A percentile compares a stretch with the other conserved stretches of the same genome.
phyloP scores from a whole-genome alignment of 2,888 invertebrate species.

The Piscicola geometra region DNA sequence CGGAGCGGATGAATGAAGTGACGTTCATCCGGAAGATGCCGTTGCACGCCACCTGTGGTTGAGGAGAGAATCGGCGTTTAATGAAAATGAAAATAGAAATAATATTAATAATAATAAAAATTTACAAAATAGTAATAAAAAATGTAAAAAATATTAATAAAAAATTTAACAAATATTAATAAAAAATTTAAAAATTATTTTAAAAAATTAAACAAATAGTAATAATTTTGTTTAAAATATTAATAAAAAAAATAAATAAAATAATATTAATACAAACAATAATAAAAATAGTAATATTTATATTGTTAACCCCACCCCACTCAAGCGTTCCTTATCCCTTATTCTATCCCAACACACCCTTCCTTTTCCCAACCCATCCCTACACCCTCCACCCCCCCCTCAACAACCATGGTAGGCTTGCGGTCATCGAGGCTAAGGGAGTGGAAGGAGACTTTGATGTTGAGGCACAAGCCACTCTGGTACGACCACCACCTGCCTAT shows the following conservation, averaged over 20 bases:
- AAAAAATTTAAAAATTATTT: not conserved
- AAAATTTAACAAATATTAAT: no score
- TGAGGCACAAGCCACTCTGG: conserved; percentile 65
- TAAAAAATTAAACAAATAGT: no score
- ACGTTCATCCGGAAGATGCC: conserved; percentile 71
- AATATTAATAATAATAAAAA: not conserved
- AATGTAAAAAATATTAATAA: not conserved
- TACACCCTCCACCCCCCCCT: no score
- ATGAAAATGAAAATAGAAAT: no score
- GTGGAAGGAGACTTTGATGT: conserved; percentile 68
- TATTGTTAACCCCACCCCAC: no score
- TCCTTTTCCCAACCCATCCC: no score
- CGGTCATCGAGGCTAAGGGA: conserved; percentile 69
- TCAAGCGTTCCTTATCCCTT: no score
- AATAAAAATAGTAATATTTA: no score
- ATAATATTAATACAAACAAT: no score
- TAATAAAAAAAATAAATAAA: no score
- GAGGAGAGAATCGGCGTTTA: not conserved
- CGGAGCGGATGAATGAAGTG: conserved; percentile 65
- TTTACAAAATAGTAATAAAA: not conserved
- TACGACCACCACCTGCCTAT: conserved; percentile 94
- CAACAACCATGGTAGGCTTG: conserved; percentile 64
- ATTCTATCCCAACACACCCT: no score
- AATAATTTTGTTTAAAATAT: no score
- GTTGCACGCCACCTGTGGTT: conserved; percentile 61